These are phyloP conservation scores for Limnephilus auricula DNA, from an alignment of 2,888 invertebrate species.

Conservation along the genomic window DNA sequence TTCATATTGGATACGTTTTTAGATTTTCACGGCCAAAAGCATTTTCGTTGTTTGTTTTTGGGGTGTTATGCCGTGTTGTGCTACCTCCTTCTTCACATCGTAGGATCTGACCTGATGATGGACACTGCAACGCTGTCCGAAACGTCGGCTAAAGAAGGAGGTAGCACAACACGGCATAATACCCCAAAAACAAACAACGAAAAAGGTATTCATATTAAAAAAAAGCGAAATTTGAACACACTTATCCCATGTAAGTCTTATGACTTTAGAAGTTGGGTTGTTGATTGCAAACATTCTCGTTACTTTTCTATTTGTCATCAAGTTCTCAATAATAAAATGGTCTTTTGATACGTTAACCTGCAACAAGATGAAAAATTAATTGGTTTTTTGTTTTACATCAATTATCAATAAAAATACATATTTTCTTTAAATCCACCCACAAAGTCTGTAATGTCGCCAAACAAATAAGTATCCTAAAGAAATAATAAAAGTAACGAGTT, in stretches of 20 bases:
- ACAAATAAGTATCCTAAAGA: background rate
- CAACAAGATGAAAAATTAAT: slow-evolving; percentile 54
- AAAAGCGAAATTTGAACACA: slow-evolving; percentile 62
- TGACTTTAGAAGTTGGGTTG: slow-evolving; percentile 73
- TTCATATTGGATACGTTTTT: too few species aligned
- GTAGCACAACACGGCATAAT: too few species aligned
- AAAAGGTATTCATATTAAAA: too few species aligned
- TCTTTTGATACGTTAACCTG: slow-evolving; percentile 74
- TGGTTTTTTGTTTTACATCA: background rate
- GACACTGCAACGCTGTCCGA: too few species aligned
- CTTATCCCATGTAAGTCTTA: slow-evolving; percentile 76
- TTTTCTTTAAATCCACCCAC: background rate
- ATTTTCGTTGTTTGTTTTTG: too few species aligned
- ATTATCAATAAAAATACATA: background rate
- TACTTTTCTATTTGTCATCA: slow-evolving; percentile 74
- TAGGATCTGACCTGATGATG: too few species aligned
- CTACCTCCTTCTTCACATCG: too few species aligned
- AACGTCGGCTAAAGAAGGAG: too few species aligned
- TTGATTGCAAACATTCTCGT: slow-evolving; percentile 74
- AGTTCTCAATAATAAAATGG: slow-evolving; percentile 72
- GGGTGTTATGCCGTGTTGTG: too few species aligned
- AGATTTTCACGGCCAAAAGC: too few species aligned
- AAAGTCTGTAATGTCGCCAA: background rate
- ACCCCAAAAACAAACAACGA: too few species aligned
- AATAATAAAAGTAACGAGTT: background rate